Conservation (phyloP, 2,797 vertebrate species). For the Falco cherrug region DNA sequence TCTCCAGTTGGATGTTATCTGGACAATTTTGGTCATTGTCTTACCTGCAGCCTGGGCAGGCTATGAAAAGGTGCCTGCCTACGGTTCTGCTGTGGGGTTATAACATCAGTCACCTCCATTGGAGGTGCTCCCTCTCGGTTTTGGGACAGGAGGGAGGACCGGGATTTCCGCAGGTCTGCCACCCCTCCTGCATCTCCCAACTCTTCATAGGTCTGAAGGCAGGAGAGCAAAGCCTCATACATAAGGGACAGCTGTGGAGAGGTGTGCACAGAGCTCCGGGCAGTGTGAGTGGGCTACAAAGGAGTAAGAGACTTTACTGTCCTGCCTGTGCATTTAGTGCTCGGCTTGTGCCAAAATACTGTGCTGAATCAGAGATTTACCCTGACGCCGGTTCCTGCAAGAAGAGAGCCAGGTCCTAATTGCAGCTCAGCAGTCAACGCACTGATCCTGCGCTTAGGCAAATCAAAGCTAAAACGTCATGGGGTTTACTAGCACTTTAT, state of each 20-base stretch:
- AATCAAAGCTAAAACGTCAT: neutral
- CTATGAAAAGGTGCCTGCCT: neutral
- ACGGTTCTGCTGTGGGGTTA: neutral
- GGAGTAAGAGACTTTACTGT: neutral
- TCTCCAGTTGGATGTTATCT: neutral
- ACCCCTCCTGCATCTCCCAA: neutral
- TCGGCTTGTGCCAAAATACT: neutral
- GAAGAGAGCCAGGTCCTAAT: neutral
- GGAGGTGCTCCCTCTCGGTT: neutral
- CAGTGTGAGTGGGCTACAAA: neutral
- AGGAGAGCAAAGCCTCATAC: neutral
- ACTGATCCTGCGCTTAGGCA: neutral
- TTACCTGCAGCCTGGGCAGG: neutral
- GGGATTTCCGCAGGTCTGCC: neutral
- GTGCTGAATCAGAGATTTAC: neutral
- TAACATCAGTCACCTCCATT: accelerated
- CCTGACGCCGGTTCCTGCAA: neutral
- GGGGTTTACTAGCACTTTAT: neutral
- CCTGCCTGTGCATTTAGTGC: neutral
- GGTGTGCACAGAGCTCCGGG: neutral
- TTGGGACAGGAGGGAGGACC: neutral
- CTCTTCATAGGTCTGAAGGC: neutral
- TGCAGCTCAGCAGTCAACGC: neutral
- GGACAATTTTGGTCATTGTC: neutral
- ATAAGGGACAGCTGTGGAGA: neutral